Evolutionary conservation across 2,888 invertebrate species (phyloP), one percentile per base, ranked within the genome.

Genomic region (Diogma glabrata): DNA sequence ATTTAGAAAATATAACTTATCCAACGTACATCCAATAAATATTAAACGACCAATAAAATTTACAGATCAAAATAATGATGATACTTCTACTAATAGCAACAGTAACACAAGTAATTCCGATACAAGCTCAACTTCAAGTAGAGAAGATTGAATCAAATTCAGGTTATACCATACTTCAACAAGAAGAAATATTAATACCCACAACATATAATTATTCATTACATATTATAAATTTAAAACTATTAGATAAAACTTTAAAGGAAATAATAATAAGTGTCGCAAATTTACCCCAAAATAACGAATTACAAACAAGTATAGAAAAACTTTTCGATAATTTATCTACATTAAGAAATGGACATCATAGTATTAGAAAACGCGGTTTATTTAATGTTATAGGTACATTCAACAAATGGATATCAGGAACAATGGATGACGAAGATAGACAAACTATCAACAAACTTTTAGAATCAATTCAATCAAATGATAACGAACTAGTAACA

Each of bases 391-490:
- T 33, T n/a, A n/a, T n/a, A n/a, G n/a, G n/a, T n/a, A n/a, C n/a
- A n/a, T n/a, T n/a, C n/a, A n/a, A n/a, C n/a, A 33, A 33, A 33
- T 33, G 33, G 33, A 33, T 33, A 33, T 14, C 33, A 33, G 33
- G 33, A 4, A 33, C 33, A 33, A 33, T 33, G 33, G 33, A 33
- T 14, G 33, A 33, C 12, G 33, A 33, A 33, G 33, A 33, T 14
- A 33, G 33, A 10, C 33, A 33, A 33, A 14, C 14, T 14, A 33
- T 33, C 14, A 33, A 33, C 14, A 10, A 33, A 4, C 33, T 14
- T 33, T 33, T 33, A 33, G 14, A 33, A 14, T 33, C 33, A 7
- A 33, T 33, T 14, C n/a, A 33, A 14, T 14, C 12, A 14, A 33
- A 33, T 33, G 14, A 33, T 33, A 10, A 33, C 12, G 10, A 7